A percentile compares a stretch with the other conserved stretches of the same genome.
phyloP scores from a whole-genome alignment of 2,888 invertebrate species.

The Microctonus brassicae region DNA sequence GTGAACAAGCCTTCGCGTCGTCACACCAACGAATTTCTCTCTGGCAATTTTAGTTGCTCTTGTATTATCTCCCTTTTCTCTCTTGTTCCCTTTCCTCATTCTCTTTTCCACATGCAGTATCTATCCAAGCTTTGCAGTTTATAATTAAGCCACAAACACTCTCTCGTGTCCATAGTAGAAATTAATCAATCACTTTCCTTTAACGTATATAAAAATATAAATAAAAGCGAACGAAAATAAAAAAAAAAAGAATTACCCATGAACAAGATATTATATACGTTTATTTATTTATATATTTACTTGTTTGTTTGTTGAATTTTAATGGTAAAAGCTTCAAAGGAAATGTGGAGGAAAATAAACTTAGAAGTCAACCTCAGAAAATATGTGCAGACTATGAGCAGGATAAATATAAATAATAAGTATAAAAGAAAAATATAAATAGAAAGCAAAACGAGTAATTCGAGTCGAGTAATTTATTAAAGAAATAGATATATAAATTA shows the following conservation, averaged over 20 bases:
- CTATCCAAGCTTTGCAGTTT: background rate
- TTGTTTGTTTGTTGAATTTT: too few species aligned
- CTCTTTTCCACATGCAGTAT: background rate
- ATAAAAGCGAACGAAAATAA: background rate
- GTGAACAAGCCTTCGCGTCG: slow-evolving; percentile 16
- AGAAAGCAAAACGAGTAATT: too few species aligned
- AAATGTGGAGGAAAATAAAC: too few species aligned
- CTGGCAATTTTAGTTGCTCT: background rate
- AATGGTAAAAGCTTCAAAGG: too few species aligned
- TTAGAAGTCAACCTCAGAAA: too few species aligned
- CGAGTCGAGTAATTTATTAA: too few species aligned
- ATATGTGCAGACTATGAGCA: too few species aligned
- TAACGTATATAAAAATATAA: background rate
- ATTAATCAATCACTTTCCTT: background rate
- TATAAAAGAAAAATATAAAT: too few species aligned
- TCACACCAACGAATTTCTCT: background rate
- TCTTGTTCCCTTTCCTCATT: slow-evolving; percentile 25
- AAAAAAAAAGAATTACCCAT: background rate
- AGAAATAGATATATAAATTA: too few species aligned
- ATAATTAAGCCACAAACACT: slow-evolving; percentile 11
- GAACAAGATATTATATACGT: too few species aligned
- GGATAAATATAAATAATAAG: background rate
- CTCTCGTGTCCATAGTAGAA: background rate
- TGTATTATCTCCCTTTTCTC: slow-evolving; percentile 35
- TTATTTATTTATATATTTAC: too few species aligned